A percentile compares a stretch with the other conserved stretches of the same genome.
Conservation (phyloP, 1,140 invertebrate species). For the Prorops nasuta region DNA sequence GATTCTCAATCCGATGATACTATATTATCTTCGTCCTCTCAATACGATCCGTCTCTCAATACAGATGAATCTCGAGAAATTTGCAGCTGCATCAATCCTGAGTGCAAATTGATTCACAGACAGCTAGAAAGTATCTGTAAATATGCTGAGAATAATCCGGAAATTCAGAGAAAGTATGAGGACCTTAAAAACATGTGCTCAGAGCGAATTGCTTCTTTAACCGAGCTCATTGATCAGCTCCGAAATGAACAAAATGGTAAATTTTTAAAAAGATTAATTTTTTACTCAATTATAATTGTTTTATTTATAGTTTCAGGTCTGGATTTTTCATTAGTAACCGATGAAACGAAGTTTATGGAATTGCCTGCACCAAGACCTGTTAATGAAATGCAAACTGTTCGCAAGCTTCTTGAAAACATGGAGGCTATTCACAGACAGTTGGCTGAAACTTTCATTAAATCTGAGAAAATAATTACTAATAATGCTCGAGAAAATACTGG, state of each 20-base stretch:
- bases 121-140: conserved; percentile 22
- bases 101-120: conserved; percentile 35
- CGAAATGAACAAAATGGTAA: conserved; percentile 42
- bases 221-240: conserved; percentile 40
- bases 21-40: conserved; percentile 4
- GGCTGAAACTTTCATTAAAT: conserved; percentile 37
- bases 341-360: conserved; percentile 36
- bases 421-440: conserved; percentile 40
- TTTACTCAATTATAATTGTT: not conserved
- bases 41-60: conserved; percentile 12
- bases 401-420: conserved; percentile 38
- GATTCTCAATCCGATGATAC: conserved; percentile 7
- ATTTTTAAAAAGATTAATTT: conserved; percentile 11
- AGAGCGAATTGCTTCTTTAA: conserved; percentile 45
- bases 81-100: conserved; percentile 40
- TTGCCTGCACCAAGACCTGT: conserved; percentile 18
- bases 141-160: conserved; percentile 31
- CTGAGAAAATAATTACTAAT: conserved; percentile 32
- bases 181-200: conserved; percentile 41
- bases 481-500: conserved; percentile 7
- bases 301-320: conserved; percentile 15
- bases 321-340: conserved; percentile 25
- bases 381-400: conserved; percentile 28
- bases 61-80: conserved; percentile 13
- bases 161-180: conserved; percentile 39